Conservation (phyloP, 2,797 vertebrate species). For the Dromococcyx pavoninus region DNA sequence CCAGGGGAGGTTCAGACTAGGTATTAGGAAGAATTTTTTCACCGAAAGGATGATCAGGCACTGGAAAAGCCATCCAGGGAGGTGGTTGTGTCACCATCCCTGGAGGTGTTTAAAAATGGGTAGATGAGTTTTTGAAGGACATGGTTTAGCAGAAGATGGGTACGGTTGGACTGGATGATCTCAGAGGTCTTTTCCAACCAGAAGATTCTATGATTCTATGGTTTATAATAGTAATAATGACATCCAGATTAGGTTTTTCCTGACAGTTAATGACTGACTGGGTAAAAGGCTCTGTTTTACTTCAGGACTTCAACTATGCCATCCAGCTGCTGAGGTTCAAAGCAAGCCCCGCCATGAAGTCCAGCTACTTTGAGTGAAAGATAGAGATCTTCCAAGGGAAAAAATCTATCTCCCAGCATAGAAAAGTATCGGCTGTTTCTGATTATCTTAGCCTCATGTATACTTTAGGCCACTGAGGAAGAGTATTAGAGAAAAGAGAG, state of each 20-base stretch:
- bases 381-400: neutral
- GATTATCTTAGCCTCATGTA: neutral
- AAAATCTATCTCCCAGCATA: neutral
- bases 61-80: too few species aligned
- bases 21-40: too few species aligned
- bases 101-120: too few species aligned
- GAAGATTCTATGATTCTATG: too few species aligned
- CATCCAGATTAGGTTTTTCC: neutral
- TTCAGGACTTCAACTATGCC: neutral
- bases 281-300: neutral
- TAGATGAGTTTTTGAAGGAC: too few species aligned
- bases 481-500: neutral
- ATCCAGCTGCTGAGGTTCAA: neutral
- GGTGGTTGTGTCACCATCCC: too few species aligned
- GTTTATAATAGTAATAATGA: neutral
- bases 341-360: neutral
- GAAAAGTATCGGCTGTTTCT: neutral
- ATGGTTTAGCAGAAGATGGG: too few species aligned
- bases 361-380: neutral
- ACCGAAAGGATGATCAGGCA: too few species aligned
- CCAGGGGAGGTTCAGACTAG: too few species aligned
- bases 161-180: too few species aligned
- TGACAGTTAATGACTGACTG: neutral
- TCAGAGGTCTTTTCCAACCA: too few species aligned
- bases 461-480: neutral